Evolutionary conservation across 2,113 vertebrate species (phyloP).

Genomic region (Oxygymnocypris stewartii): DNA sequence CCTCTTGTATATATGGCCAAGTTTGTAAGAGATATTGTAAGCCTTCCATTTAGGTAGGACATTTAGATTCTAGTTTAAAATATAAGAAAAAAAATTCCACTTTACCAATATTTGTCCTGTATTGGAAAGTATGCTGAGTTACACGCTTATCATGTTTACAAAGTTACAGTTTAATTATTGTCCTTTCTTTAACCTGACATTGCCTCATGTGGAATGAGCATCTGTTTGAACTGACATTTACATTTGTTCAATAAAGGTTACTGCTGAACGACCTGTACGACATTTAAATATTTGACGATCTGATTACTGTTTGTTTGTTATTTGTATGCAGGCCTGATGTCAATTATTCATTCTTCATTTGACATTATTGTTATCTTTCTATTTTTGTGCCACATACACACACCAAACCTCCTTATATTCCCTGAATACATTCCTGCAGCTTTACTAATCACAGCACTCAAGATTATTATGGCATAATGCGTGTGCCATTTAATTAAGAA

Average conservation of each 20-base stretch:
- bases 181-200: background rate
- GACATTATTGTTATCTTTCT: background rate
- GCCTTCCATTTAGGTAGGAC: background rate
- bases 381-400: background rate
- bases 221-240: conserved; percentile 27
- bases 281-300: conserved; percentile 24
- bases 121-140: background rate
- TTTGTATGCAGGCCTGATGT: background rate
- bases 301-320: conserved; percentile 14
- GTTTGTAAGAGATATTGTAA: background rate
- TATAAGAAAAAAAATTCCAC: background rate
- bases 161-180: background rate
- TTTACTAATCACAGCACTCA: background rate
- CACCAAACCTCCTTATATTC: background rate
- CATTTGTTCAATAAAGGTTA: conserved; percentile 4
- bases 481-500: conserved; percentile 10
- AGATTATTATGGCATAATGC: conserved; percentile 9
- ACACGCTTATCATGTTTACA: conserved; percentile 6
- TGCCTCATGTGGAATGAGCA: background rate
- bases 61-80: background rate
- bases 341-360: background rate
- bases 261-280: background rate
- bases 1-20: too few species aligned
- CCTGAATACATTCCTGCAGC: background rate
- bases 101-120: background rate